Conservation (phyloP, 2,888 invertebrate species). For the Lithophane ornitopus region DNA sequence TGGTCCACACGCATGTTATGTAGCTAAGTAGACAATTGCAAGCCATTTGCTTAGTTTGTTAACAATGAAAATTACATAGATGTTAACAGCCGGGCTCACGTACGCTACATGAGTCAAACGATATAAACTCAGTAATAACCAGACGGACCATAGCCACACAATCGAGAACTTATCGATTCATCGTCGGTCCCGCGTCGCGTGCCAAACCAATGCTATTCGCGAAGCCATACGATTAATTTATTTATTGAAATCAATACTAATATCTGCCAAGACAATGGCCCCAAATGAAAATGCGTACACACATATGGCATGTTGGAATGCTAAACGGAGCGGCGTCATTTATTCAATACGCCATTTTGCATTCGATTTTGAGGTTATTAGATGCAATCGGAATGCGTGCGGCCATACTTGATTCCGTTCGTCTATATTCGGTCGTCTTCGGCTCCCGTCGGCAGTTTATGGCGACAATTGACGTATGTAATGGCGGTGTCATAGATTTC, state of each 20-base stretch:
- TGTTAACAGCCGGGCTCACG: constrained; percentile 87
- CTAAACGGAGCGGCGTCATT: constrained; percentile 89
- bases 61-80: constrained; percentile 84
- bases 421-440: constrained; percentile 84
- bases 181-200: constrained; percentile 85
- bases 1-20: constrained; percentile 52
- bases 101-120: constrained; percentile 86
- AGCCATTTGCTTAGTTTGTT: constrained; percentile 78
- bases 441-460: constrained; percentile 79
- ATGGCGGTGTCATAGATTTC: constrained; percentile 82
- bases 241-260: constrained; percentile 91
- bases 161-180: constrained; percentile 86
- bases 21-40: constrained; percentile 59
- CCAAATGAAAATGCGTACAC: constrained; percentile 89
- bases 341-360: constrained; percentile 89
- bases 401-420: constrained; percentile 85
- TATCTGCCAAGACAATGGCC: constrained; percentile 89
- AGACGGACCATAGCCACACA: constrained; percentile 80
- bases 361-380: constrained; percentile 90
- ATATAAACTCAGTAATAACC: constrained; percentile 81
- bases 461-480: constrained; percentile 84
- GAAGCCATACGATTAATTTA: constrained; percentile 89
- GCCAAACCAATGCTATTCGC: constrained; percentile 88
- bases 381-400: constrained; percentile 90
- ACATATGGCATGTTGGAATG: constrained; percentile 89